Evolutionary conservation across 2,888 invertebrate species (phyloP).

Genomic region (Zele albiditarsus): DNA sequence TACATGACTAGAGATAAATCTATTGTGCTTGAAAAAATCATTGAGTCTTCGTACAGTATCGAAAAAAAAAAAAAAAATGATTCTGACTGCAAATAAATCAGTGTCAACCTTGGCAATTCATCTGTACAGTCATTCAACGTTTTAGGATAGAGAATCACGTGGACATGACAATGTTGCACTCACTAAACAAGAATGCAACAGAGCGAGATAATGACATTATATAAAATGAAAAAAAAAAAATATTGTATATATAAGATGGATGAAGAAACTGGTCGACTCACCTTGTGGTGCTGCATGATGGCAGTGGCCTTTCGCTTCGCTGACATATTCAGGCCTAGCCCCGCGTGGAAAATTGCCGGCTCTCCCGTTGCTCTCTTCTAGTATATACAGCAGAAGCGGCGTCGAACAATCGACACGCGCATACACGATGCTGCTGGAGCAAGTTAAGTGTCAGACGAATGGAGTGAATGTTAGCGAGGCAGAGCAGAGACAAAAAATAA

Average conservation of each 20-base stretch:
- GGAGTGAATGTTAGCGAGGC: neutral
- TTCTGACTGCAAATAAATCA: neutral
- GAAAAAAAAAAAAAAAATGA: neutral
- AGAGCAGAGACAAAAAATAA: slow-evolving; percentile 8
- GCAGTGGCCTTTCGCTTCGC: slow-evolving; percentile 85
- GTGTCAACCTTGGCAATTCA: neutral
- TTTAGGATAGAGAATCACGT: slow-evolving; percentile 30
- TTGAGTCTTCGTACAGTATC: no score
- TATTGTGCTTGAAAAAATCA: no score
- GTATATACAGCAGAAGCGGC: neutral
- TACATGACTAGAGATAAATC: no score
- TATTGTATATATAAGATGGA: slow-evolving; percentile 12
- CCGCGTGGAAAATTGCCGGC: slow-evolving; percentile 47
- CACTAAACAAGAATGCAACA: slow-evolving; percentile 32
- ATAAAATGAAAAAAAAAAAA: slow-evolving; percentile 22
- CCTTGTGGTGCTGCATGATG: slow-evolving; percentile 80
- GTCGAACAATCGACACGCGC: slow-evolving; percentile 26
- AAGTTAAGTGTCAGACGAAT: neutral
- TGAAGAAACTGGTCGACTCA: slow-evolving; percentile 58
- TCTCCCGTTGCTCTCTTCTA: slow-evolving; percentile 30
- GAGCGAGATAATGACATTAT: slow-evolving; percentile 8
- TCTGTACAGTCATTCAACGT: neutral
- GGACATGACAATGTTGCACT: slow-evolving; percentile 41
- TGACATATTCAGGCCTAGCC: slow-evolving; percentile 76
- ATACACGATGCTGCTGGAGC: slow-evolving; percentile 6